Evolutionary conservation across 2,888 invertebrate species (phyloP), one percentile per base, ranked within the genome.

Genomic region (Drosophila hawaiiensis): DNA sequence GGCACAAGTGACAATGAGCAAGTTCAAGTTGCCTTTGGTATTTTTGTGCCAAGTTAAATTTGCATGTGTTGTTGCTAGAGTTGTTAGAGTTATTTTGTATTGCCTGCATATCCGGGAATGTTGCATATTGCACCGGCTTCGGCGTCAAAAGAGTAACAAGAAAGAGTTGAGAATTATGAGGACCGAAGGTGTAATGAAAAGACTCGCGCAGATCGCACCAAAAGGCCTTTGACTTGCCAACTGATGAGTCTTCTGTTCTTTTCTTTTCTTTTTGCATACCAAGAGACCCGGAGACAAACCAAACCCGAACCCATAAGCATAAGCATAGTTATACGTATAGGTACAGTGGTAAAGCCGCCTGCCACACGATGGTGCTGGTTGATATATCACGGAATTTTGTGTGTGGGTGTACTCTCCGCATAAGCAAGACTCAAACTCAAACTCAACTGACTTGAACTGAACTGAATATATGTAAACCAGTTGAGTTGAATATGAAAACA

Each of bases 331-430:
- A 61, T 31, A 65, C 31, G 56, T 50, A 72, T 64, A 69, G 65
- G 59, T 60, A 62, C 61, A 84, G 73, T 37, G 19, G 47, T 47
- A 47, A 47, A 16, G 37, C 37, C n/a, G 70, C 69, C 83, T 83
- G 78, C 87, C 83, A 69, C 73, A 86, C 70, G 88, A 86, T 89
- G 82, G 91, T 84, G 73, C 72, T 81, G 82, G 74, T 81, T 91
- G 90, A 91, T 87, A 87, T 84, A 87, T 84, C 88, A 82, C 70
- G 83, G 88, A 91, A 91, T 91, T 91, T 91, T 91, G 82, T 90
- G 90, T 91, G 86, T 87, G 91, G 86, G 86, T 89, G 86, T 82
- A 91, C 73, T 81, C 76, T 87, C 70, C 79, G 73, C 76, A 78
- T 55, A 85, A 68, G 76, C 72, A 69, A 82, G 72, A 74, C 72